Evolutionary conservation across 2,113 vertebrate species (phyloP).

Genomic region (Antigone vipio): DNA sequence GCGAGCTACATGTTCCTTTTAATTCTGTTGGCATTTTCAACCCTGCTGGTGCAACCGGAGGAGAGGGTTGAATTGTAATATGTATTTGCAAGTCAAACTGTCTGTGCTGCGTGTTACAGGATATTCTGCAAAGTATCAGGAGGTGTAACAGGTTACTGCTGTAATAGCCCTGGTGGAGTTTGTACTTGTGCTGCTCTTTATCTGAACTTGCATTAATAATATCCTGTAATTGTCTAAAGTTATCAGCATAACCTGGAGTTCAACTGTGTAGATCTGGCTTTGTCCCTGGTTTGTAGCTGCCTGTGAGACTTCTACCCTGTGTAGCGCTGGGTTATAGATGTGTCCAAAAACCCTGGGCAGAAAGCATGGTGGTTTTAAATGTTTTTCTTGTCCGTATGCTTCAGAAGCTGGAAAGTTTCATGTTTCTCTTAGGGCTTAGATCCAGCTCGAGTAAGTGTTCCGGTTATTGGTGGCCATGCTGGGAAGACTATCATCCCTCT

Average conservation of each 20-base stretch:
- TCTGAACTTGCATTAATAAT: not conserved
- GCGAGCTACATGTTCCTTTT: not conserved
- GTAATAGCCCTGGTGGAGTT: not conserved
- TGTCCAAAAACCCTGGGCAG: not conserved
- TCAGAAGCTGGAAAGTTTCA: not conserved
- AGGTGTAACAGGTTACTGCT: not conserved
- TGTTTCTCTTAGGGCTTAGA: constrained; percentile 82
- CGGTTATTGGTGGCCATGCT: constrained; percentile 93
- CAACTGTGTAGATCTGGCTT: not conserved
- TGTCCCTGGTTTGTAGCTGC: not conserved
- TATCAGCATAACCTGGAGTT: not conserved
- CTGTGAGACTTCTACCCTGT: not conserved
- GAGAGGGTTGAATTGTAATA: not conserved
- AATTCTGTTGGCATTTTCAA: not conserved
- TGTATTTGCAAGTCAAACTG: not conserved
- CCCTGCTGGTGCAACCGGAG: not conserved
- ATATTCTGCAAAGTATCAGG: not conserved
- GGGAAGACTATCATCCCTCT: constrained; percentile 97
- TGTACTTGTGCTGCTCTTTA: not conserved
- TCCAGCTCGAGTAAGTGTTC: constrained; percentile 90
- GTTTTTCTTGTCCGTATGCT: not conserved
- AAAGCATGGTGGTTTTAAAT: not conserved
- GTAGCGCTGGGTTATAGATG: not conserved
- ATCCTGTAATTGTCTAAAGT: not conserved
- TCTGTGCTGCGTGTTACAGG: not conserved